Evolutionary conservation across 2,888 invertebrate species (phyloP).

Genomic region (Lampropteryx suffumata): DNA sequence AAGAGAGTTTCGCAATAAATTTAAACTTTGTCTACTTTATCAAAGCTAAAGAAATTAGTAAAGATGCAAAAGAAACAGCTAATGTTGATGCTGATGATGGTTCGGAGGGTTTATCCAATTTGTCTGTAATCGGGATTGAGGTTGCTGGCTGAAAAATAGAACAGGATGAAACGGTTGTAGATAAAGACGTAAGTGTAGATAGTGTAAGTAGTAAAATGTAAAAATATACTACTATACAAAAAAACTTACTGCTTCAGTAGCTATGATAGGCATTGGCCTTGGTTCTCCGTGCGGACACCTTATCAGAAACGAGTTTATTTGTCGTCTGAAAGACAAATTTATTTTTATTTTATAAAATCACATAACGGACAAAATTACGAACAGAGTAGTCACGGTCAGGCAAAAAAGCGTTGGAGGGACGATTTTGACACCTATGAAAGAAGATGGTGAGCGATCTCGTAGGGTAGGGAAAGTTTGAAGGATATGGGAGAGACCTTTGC

Average conservation of each 20-base stretch:
- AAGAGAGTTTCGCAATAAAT: too few relatives aligned
- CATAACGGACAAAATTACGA: too few relatives aligned
- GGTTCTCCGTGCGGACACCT: constrained; percentile 54
- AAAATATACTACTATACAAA: too few relatives aligned
- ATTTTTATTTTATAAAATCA: neutral
- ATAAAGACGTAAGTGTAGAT: too few relatives aligned
- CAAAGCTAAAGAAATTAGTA: constrained; percentile 3
- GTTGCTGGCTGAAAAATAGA: constrained; percentile 32
- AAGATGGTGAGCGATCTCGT: too few relatives aligned
- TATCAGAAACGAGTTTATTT: constrained; percentile 55
- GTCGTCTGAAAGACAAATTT: constrained; percentile 43
- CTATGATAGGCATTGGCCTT: constrained; percentile 49
- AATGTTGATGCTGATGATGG: constrained; percentile 17
- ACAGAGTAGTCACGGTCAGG: too few relatives aligned
- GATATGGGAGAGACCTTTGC: too few relatives aligned
- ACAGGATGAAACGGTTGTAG: too few relatives aligned
- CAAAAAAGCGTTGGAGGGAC: too few relatives aligned
- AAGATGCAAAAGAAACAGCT: neutral
- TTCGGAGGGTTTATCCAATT: constrained; percentile 14
- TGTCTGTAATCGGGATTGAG: constrained; percentile 34
- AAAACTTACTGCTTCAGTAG: constrained; percentile 43
- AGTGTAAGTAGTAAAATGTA: too few relatives aligned
- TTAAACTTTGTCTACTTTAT: neutral
- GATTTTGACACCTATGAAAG: too few relatives aligned
- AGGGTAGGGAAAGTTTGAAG: too few relatives aligned